Percentiles rank a stretch among this genome's conserved stretches.
Evolutionary conservation across 1,140 invertebrate genomes (phyloP).

Genomic region (Pachypeltis micranthus): DNA sequence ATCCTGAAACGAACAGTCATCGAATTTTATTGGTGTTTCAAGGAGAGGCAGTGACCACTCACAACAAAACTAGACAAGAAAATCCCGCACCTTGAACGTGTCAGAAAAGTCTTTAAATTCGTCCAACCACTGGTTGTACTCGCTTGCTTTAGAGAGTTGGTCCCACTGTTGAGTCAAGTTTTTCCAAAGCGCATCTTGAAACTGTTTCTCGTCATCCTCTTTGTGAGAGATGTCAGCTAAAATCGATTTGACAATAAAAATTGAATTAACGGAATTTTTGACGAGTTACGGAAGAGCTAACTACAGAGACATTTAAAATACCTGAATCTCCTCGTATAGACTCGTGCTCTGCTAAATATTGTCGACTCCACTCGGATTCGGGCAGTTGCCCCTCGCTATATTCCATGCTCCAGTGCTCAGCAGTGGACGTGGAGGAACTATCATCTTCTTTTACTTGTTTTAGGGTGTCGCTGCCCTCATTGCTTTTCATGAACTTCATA

Average conservation of each 20-base stretch:
- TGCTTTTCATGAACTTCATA: slow-evolving; percentile 73
- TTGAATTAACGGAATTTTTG: too few relatives aligned
- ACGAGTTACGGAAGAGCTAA: too few relatives aligned
- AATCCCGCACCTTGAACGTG: neutral
- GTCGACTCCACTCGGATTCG: neutral
- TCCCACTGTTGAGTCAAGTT: slow-evolving; percentile 30
- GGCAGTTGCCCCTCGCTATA: slow-evolving; percentile 25
- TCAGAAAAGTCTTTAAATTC: slow-evolving; percentile 18
- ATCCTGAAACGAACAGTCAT: slow-evolving; percentile 37
- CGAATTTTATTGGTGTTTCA: slow-evolving; percentile 1
- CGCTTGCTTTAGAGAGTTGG: slow-evolving; percentile 5
- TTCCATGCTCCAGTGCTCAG: slow-evolving; percentile 10
- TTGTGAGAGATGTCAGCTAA: too few relatives aligned
- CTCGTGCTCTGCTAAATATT: slow-evolving; percentile 1
- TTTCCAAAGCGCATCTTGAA: slow-evolving; percentile 55
- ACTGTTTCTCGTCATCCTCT: slow-evolving; percentile 12
- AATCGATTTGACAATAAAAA: too few relatives aligned
- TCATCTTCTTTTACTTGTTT: slow-evolving; percentile 32
- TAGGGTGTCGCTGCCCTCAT: slow-evolving; percentile 50
- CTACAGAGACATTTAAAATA: too few relatives aligned
- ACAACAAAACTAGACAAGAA: neutral
- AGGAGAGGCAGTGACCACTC: neutral
- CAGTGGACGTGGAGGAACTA: neutral
- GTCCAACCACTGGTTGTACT: slow-evolving; percentile 8
- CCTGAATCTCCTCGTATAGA: too few relatives aligned